phyloP scores from a whole-genome alignment of 2,797 vertebrate species.

The Ataeniobius toweri region DNA sequence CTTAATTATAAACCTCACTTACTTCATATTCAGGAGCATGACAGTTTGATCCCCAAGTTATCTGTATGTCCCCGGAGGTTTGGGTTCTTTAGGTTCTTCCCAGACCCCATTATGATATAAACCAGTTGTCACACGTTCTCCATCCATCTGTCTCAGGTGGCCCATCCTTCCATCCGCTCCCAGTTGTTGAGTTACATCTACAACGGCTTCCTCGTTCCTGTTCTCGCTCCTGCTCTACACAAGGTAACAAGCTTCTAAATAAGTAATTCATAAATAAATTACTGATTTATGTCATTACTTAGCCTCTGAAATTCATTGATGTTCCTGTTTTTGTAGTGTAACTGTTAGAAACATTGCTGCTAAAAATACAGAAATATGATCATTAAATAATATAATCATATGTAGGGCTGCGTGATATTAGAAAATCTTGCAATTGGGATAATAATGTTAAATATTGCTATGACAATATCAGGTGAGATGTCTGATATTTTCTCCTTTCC shows the following conservation, averaged over 20 bases:
- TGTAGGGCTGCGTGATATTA: no score
- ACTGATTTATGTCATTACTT: neutral
- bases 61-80: neutral
- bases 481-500: no score
- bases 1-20: neutral
- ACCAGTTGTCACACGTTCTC: neutral
- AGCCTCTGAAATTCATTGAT: neutral
- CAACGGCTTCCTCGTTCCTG: slow-evolving; percentile 95
- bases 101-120: neutral
- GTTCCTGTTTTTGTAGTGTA: no score
- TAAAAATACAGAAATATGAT: no score
- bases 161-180: slow-evolving; percentile 88
- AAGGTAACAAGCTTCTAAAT: slow-evolving; percentile 83
- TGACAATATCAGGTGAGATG: no score
- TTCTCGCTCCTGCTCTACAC: slow-evolving; percentile 94
- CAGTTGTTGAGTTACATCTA: slow-evolving; percentile 96
- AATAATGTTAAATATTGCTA: no score
- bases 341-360: no score
- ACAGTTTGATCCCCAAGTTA: no score
- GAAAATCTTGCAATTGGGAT: no score
- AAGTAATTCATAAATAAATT: no score
- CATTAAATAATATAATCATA: no score
- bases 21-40: no score
- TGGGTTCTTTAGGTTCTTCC: neutral
- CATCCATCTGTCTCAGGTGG: slow-evolving; percentile 76